These are phyloP conservation scores for Xanthia togata DNA, from an alignment of 2,888 invertebrate genomes.

Conservation along the genomic window DNA sequence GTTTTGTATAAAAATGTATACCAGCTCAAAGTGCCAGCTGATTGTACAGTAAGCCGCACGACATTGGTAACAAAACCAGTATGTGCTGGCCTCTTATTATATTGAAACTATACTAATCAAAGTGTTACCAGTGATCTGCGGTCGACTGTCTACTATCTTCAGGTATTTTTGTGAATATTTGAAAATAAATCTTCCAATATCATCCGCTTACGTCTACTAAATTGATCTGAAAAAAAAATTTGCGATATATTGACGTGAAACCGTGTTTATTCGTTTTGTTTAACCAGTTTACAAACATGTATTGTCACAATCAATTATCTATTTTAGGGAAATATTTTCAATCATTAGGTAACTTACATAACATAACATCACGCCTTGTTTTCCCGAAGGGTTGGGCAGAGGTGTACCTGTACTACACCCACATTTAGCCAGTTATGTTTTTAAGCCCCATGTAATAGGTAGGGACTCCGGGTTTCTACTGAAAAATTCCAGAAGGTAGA, in stretches of 20 bases:
- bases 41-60: not conserved
- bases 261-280: not conserved
- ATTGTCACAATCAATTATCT: not conserved
- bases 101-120: not conserved
- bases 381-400: no score
- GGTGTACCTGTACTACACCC: no score
- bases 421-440: no score
- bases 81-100: not conserved
- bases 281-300: no score
- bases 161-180: not conserved
- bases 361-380: no score
- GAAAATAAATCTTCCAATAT: constrained; percentile 17
- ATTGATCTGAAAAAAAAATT: not conserved
- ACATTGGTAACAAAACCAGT: not conserved
- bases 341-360: no score
- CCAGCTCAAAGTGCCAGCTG: no score
- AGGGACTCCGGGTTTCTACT: no score
- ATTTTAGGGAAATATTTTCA: not conserved
- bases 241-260: not conserved
- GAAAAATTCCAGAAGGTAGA: no score
- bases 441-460: no score
- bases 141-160: not conserved
- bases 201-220: not conserved
- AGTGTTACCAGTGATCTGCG: not conserved
- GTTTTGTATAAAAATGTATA: not conserved